Evolutionary conservation across 1,140 invertebrate genomes (phyloP).

Genomic region (Belonocnema kinseyi): DNA sequence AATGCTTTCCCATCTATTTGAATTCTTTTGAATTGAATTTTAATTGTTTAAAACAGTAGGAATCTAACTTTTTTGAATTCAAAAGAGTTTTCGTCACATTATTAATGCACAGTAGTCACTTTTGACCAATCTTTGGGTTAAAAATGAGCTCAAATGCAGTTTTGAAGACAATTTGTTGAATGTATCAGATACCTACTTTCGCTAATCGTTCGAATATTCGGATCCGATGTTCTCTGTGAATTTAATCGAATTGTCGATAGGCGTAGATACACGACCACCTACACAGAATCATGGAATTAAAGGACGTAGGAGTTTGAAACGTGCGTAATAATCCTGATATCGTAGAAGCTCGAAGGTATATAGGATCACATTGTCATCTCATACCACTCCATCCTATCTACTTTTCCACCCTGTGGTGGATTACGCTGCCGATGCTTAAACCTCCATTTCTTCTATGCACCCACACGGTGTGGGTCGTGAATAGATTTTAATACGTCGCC

Average conservation of each 20-base stretch:
- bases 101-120: no score
- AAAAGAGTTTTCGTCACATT: no score
- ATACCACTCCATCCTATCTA: background rate
- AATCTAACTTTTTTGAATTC: no score
- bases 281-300: background rate
- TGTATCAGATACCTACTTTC: background rate
- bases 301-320: slow-evolving; percentile 27
- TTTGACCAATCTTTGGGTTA: no score
- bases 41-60: no score
- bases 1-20: no score
- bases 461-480: background rate
- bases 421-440: slow-evolving; percentile 26
- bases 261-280: background rate
- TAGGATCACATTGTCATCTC: slow-evolving; percentile 8
- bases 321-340: slow-evolving; percentile 29
- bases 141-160: background rate
- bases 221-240: background rate
- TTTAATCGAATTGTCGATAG: slow-evolving; percentile 23
- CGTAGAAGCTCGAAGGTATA: slow-evolving; percentile 18
- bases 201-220: background rate
- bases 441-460: slow-evolving; percentile 8
- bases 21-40: no score
- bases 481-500: slow-evolving; percentile 10
- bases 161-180: background rate
- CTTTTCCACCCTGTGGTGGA: slow-evolving; percentile 12